Conservation (phyloP, 2,113 vertebrate species). For the Plestiodon gilberti region DNA sequence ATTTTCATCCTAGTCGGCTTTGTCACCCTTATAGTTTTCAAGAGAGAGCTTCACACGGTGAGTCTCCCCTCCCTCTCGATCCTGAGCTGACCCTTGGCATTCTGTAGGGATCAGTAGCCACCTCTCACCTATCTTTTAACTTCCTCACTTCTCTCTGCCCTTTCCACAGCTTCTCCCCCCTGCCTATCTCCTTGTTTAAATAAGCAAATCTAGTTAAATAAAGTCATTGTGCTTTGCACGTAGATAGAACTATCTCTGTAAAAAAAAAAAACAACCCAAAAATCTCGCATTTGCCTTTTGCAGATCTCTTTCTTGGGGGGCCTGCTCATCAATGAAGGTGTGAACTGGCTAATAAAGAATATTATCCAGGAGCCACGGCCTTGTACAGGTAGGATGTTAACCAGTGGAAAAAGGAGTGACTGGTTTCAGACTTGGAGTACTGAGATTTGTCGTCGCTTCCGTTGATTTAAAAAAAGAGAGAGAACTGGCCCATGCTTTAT, state of each 20-base stretch:
- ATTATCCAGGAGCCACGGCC: conserved; percentile 94
- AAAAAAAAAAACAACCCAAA: too few relatives aligned
- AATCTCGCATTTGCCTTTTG: conserved; percentile 22
- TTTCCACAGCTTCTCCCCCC: too few relatives aligned
- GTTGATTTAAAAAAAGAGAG: too few relatives aligned
- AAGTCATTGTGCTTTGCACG: not conserved
- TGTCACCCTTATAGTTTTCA: conserved; percentile 96
- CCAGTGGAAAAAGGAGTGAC: fast-evolving
- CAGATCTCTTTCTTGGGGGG: conserved; percentile 98
- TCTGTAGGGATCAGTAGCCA: not conserved
- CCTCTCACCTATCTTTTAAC: conserved; percentile 8
- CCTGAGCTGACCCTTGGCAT: not conserved
- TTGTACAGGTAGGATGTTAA: conserved; percentile 83
- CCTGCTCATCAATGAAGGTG: conserved; percentile 89
- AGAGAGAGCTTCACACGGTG: conserved; percentile 97
- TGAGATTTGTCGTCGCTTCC: not conserved
- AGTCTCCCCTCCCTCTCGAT: conserved; percentile 59
- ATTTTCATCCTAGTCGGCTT: conserved; percentile 93
- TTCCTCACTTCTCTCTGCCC: too few relatives aligned
- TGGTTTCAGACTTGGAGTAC: not conserved
- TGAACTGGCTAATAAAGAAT: conserved; percentile 97
- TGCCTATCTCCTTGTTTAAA: too few relatives aligned
- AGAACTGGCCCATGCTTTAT: too few relatives aligned
- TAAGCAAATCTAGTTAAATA: too few relatives aligned
- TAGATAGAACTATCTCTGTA: not conserved